A percentile compares a stretch with the other conserved stretches of the same genome.
Evolutionary conservation across 2,888 invertebrate genomes (phyloP).

Genomic region (Catocala nupta): DNA sequence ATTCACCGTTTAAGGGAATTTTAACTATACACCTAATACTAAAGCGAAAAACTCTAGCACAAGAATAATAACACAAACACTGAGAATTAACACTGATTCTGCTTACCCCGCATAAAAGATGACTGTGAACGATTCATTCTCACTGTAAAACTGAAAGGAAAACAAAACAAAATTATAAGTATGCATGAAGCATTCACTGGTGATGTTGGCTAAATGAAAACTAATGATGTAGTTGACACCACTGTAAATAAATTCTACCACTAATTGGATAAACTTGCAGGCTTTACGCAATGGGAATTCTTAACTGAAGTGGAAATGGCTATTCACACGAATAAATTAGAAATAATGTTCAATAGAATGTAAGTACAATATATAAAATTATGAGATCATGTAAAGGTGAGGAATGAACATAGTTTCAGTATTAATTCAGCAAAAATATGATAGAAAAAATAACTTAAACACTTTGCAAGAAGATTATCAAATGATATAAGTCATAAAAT

Average conservation of each 20-base stretch:
- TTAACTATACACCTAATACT: too few species aligned
- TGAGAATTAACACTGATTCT: neutral
- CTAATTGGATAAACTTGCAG: slow-evolving; percentile 5
- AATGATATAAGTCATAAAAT: too few species aligned
- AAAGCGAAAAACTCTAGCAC: neutral
- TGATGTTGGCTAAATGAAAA: neutral
- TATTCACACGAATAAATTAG: neutral
- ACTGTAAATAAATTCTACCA: neutral
- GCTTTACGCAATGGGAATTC: neutral
- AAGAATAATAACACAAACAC: slow-evolving; percentile 5
- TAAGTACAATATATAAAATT: too few species aligned
- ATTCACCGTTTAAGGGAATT: too few species aligned
- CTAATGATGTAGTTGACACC: neutral
- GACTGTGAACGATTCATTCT: slow-evolving; percentile 51
- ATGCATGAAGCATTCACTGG: neutral
- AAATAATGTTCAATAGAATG: neutral
- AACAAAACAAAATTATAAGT: slow-evolving; percentile 5
- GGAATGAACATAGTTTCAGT: too few species aligned
- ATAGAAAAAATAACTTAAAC: too few species aligned
- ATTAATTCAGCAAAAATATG: too few species aligned
- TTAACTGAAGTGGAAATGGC: neutral
- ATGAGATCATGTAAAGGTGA: too few species aligned
- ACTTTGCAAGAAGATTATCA: too few species aligned
- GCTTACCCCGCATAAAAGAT: slow-evolving; percentile 47
- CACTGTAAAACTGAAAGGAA: slow-evolving; percentile 40